Base-by-base conservation (phyloP, 2,888 invertebrate species). In the Dyspetes luteomarginatus region DNA sequence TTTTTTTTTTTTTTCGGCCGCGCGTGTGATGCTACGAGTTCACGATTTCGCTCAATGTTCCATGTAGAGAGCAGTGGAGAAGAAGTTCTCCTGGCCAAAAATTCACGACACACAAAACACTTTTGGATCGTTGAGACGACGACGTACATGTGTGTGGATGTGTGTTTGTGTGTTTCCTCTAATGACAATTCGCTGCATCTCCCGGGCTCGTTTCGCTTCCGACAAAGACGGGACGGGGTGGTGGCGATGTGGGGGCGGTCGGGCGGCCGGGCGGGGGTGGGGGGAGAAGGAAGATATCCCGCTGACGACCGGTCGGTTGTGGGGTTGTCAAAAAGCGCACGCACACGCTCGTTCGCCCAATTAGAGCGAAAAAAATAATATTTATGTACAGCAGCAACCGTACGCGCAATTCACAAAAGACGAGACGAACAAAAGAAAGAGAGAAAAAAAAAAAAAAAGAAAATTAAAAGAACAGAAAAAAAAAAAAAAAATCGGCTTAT, bases 361-460 rank as follows among this genome's bases (percentile, higher is more conserved):
- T n/a, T 30, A 17, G 24, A 64, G 62, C 43, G 77, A 81, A n/a
- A n/a, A 76, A 76, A 76, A 81, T 73, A 68, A 71, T 71, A 52
- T 52, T 19, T 72, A 68, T 67, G 19, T 68, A 67, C 67, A 76
- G 76, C 76, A 80, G 76, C 76, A 72, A 81, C 75, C 55, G 77
- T 68, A 77, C 67, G 74, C 81, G 74, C 77, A 75, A 71, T 65
- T 78, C 50, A 48, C 65, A 65, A 60, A 71, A 28, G 30, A 73
- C 43, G 68, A 64, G 36, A 75, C 52, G 17, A 58, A 60, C 24
- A 67, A 36, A 81, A 65, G 30, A 50, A 73, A 58, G 36, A 55
- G 12, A 15, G 28, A 43, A 65, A 65, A 78, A 24, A 60, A 77
- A 76, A 64, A 71, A 62, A 69, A 36, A 56, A 60, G 7, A 28